Percentiles rank a stretch among this genome's conserved stretches.
Conservation (phyloP, 1,140 invertebrate species). For the Conus ventricosus region DNA sequence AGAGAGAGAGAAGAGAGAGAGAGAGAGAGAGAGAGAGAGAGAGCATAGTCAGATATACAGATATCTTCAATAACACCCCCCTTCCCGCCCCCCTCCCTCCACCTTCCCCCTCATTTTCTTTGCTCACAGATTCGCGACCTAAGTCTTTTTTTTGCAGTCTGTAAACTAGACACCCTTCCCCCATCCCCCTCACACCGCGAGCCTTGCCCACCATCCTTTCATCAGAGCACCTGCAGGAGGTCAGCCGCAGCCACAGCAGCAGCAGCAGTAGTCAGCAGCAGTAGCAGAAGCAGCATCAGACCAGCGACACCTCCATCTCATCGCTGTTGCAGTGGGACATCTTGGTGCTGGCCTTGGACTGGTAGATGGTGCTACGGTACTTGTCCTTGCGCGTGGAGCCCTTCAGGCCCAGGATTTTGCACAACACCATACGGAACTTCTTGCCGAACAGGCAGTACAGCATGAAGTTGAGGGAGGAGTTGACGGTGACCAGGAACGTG, state of each 20-base stretch:
- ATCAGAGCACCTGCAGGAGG: neutral
- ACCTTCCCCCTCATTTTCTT: too few relatives aligned
- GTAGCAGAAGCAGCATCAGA: constrained; percentile 36
- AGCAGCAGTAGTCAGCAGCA: neutral
- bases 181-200: too few relatives aligned
- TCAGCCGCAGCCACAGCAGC: neutral
- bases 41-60: too few relatives aligned
- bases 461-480: constrained; percentile 83
- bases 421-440: constrained; percentile 93
- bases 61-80: too few relatives aligned
- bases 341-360: constrained; percentile 32
- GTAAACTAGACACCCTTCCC: too few relatives aligned
- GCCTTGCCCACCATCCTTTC: too few relatives aligned
- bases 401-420: constrained; percentile 86
- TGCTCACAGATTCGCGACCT: too few relatives aligned
- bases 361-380: constrained; percentile 47
- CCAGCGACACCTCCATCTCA: constrained; percentile 51
- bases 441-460: constrained; percentile 93
- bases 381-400: neutral
- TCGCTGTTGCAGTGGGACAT: constrained; percentile 18
- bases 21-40: too few relatives aligned
- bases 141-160: too few relatives aligned
- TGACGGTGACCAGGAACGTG: constrained; percentile 83
- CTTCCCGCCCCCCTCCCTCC: too few relatives aligned
- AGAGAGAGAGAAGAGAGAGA: too few relatives aligned